Evolutionary conservation across 2,113 vertebrate genomes (phyloP).

Genomic region (Prunella fulvescens): DNA sequence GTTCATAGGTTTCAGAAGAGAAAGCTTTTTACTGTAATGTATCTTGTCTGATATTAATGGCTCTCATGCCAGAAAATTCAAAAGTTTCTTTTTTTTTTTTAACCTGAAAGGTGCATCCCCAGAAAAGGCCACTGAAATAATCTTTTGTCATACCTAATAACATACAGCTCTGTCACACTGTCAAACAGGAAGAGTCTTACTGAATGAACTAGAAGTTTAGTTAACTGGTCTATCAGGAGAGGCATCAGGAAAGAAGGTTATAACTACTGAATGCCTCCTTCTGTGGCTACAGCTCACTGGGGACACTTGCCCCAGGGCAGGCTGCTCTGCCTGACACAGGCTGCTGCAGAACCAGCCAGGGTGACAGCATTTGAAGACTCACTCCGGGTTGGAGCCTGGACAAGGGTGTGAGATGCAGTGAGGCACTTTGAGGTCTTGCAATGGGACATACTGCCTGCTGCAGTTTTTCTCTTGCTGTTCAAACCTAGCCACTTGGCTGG

Average conservation of each 20-base stretch:
- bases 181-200: not conserved
- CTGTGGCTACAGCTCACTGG: not conserved
- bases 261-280: not conserved
- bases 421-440: not conserved
- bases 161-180: not conserved
- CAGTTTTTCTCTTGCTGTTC: not conserved
- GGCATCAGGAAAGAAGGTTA: not conserved
- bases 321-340: not conserved
- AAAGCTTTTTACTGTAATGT: not conserved
- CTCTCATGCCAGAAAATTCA: not conserved
- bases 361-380: accelerated
- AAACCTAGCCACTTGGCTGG: not conserved
- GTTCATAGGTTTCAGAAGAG: not conserved
- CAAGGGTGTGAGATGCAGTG: accelerated
- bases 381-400: accelerated
- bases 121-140: not conserved
- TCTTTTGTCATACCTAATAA: not conserved
- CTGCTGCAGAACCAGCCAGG: not conserved
- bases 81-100: not conserved
- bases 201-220: not conserved
- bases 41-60: not conserved
- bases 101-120: not conserved
- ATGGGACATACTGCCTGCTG: not conserved
- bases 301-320: not conserved
- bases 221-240: not conserved